Conservation (phyloP, 2,888 invertebrate species). For the Dorcus hopei region DNA sequence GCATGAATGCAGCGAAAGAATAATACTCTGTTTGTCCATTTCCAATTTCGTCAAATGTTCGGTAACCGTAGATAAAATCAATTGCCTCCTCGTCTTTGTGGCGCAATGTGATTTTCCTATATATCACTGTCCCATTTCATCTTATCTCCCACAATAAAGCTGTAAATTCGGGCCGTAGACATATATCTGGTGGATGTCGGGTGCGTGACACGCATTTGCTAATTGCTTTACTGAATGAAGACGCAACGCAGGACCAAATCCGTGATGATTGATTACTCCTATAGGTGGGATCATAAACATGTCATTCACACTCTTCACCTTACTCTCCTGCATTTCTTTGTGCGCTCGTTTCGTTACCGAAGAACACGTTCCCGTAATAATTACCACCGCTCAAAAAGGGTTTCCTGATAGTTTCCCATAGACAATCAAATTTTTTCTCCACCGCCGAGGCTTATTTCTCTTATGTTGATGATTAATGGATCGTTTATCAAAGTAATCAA, state of each 20-base stretch:
- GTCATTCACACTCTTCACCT: constrained; percentile 29
- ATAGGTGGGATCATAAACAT: constrained; percentile 29
- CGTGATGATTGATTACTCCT: constrained; percentile 36
- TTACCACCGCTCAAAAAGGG: neutral
- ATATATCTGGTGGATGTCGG: constrained; percentile 4
- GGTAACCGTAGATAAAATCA: constrained; percentile 42
- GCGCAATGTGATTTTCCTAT: constrained; percentile 37
- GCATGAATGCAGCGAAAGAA: constrained; percentile 23
- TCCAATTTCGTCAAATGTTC: constrained; percentile 40
- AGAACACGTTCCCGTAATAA: neutral
- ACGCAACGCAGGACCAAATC: constrained; percentile 27
- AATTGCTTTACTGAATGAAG: constrained; percentile 24
- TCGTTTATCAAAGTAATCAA: constrained; percentile 50
- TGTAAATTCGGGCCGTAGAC: neutral
- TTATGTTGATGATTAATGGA: constrained; percentile 42
- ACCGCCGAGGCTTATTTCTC: constrained; percentile 11
- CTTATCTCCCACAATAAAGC: constrained; percentile 12
- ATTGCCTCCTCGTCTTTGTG: constrained; percentile 36
- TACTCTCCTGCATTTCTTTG: constrained; percentile 19
- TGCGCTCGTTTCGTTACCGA: neutral
- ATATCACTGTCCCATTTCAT: constrained; percentile 35
- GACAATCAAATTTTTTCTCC: constrained; percentile 14
- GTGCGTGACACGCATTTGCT: constrained; percentile 27
- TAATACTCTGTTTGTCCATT: constrained; percentile 26
- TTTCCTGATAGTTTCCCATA: constrained; percentile 1